These are phyloP conservation scores for Pomacea canaliculata DNA, from an alignment of 2,888 invertebrate species.

Conservation along the genomic window DNA sequence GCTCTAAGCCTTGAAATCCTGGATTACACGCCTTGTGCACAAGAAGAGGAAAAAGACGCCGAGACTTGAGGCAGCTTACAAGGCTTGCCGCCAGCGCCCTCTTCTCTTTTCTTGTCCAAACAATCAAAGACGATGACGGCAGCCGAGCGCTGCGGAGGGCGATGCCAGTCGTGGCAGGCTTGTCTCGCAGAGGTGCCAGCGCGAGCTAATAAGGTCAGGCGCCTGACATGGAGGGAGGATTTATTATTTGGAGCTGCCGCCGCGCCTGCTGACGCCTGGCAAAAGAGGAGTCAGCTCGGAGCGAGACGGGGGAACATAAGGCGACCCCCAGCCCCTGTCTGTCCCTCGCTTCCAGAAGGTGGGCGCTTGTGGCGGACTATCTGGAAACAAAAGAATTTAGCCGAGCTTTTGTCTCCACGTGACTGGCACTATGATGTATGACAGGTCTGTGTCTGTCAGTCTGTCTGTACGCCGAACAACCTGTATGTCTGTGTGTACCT, in stretches of 20 bases:
- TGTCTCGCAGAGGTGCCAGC: constrained; percentile 7
- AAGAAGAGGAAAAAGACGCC: too few species aligned
- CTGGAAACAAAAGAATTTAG: too few species aligned
- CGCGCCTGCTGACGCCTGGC: background rate
- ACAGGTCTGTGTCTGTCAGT: background rate
- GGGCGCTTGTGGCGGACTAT: too few species aligned
- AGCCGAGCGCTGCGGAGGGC: background rate
- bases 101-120: background rate
- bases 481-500: background rate
- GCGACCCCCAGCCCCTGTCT: too few species aligned
- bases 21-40: too few species aligned
- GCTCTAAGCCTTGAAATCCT: too few species aligned
- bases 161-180: background rate
- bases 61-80: too few species aligned
- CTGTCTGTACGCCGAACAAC: background rate
- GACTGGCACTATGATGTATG: too few species aligned
- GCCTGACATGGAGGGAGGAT: constrained; percentile 3
- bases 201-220: constrained; percentile 9
- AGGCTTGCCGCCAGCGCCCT: background rate
- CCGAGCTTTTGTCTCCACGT: too few species aligned
- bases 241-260: background rate
- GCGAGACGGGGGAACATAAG: too few species aligned
- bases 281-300: too few species aligned
- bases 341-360: too few species aligned
- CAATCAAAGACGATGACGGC: constrained; percentile 3